Percentiles rank a stretch among this genome's conserved stretches.
Evolutionary conservation across 2,113 vertebrate species (phyloP).

Genomic region (Anolis sagrei): DNA sequence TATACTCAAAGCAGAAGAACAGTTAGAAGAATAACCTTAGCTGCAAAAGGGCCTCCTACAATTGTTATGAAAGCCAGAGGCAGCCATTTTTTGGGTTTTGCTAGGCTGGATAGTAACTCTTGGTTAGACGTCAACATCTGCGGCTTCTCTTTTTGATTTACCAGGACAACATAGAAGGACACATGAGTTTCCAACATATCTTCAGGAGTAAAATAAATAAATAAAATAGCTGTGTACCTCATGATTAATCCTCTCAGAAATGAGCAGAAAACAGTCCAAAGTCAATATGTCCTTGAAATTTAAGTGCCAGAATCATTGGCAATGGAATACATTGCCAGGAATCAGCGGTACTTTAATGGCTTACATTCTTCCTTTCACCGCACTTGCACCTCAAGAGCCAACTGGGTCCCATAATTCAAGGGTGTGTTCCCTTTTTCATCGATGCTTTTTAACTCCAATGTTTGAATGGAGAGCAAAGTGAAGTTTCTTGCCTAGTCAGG

Average conservation of each 20-base stretch:
- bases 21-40: neutral
- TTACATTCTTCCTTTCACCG: slow-evolving; percentile 58
- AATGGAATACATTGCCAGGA: slow-evolving; percentile 45
- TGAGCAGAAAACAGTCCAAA: slow-evolving; percentile 60
- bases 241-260: slow-evolving; percentile 53
- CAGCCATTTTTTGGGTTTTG: neutral
- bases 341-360: slow-evolving; percentile 45
- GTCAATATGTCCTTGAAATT: slow-evolving; percentile 55
- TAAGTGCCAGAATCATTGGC: slow-evolving; percentile 44
- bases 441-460: neutral
- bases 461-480: neutral
- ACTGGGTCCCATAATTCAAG: slow-evolving; percentile 9
- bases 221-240: slow-evolving; percentile 49
- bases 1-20: neutral
- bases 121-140: neutral
- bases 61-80: neutral
- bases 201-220: slow-evolving; percentile 41
- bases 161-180: neutral
- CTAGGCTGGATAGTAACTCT: neutral
- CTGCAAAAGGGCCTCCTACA: neutral
- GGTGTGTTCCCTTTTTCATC: neutral
- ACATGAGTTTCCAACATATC: slow-evolving; percentile 42
- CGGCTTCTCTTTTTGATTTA: slow-evolving; percentile 25
- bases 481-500: neutral
- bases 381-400: slow-evolving; percentile 49